Evolutionary conservation across 1,140 invertebrate species (phyloP).

Genomic region (Thrips palmi): DNA sequence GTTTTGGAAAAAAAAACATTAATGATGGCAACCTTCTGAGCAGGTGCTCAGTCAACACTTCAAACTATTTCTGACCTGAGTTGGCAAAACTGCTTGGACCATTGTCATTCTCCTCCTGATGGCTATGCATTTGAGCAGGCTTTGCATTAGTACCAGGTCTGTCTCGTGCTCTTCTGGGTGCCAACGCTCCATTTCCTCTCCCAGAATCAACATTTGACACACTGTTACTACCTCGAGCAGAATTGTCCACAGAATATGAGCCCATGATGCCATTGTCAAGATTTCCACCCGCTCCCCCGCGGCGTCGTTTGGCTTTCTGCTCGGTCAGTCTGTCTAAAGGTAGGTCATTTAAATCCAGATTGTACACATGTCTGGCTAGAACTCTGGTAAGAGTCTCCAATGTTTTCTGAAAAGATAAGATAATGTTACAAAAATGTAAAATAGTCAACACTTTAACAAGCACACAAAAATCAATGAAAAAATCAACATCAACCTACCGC

Average conservation of each 20-base stretch:
- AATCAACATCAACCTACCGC: constrained; percentile 40
- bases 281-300: constrained; percentile 23
- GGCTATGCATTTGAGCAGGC: no score
- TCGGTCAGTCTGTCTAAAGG: constrained; percentile 70
- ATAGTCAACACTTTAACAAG: background rate
- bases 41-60: no score
- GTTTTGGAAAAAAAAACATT: no score
- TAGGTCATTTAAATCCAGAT: constrained; percentile 75
- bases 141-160: no score
- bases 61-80: no score
- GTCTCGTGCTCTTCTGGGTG: no score
- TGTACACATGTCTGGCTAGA: constrained; percentile 81
- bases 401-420: constrained; percentile 55
- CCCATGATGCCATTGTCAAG: constrained; percentile 12
- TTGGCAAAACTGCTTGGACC: no score
- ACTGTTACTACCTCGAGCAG: no score
- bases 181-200: no score
- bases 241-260: background rate
- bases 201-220: no score
- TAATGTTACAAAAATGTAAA: constrained; percentile 8
- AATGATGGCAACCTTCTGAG: background rate
- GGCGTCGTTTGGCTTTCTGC: constrained; percentile 58
- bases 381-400: constrained; percentile 88
- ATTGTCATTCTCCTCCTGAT: no score
- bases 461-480: constrained; percentile 4